phyloP scores from a whole-genome alignment of 53 echinoderm and acorn worm genomes.

The Echinometra lucunter region DNA sequence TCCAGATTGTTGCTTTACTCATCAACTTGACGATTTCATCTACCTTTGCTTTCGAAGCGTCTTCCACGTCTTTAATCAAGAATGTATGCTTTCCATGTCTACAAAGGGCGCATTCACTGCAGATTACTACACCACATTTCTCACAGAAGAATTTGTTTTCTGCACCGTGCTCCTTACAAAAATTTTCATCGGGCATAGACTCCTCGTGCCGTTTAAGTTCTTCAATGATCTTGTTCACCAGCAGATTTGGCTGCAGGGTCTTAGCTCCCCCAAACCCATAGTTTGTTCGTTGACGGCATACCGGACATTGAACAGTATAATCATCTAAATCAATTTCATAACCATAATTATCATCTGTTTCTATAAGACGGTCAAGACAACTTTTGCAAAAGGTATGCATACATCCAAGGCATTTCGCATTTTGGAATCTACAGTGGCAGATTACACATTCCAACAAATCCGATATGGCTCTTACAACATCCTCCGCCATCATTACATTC shows the following conservation, averaged over 20 bases:
- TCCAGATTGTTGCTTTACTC: not conserved
- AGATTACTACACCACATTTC: not conserved
- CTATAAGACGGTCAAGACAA: not conserved
- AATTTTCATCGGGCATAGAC: not conserved
- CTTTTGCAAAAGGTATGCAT: constrained; percentile 2
- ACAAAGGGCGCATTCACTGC: constrained; percentile 10
- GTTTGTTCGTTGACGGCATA: not conserved
- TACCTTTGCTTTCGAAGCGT: not conserved
- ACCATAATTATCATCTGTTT: not conserved
- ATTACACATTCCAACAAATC: not conserved
- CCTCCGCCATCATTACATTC: not conserved
- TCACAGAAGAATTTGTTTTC: constrained; percentile 26
- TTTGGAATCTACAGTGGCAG: not conserved
- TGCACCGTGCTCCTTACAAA: constrained; percentile 18
- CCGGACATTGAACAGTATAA: not conserved
- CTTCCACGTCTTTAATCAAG: not conserved
- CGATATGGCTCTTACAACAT: constrained; percentile 1
- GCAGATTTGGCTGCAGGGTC: not conserved
- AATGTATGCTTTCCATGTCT: not conserved
- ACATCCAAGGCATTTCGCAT: not conserved
- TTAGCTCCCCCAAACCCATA: not conserved
- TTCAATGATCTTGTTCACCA: not conserved
- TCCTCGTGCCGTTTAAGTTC: not conserved
- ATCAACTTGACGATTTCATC: constrained; percentile 19
- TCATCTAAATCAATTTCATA: not conserved